Base-by-base conservation (phyloP, 1,140 invertebrate genomes). In the Archegozetes longisetosus region DNA sequence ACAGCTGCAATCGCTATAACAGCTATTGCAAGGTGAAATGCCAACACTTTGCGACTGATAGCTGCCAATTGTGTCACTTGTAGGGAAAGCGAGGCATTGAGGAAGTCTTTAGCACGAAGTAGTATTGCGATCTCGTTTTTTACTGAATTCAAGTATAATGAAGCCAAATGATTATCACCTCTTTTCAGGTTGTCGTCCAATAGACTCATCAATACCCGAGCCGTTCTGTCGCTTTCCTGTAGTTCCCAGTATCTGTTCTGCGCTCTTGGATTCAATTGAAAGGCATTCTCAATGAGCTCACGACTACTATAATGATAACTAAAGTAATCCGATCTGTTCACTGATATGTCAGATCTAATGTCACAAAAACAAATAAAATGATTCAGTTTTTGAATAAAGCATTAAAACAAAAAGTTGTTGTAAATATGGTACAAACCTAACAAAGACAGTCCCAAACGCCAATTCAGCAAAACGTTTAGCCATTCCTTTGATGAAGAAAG, bases 401-500 rank as follows among this genome's bases (percentile, higher is more conserved):
- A n/a, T n/a, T n/a, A n/a, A n/a, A n/a, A n/a, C n/a, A n/a, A n/a
- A 40, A 40, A 40, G 6, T 17, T 9, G 17, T 40, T 17, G 17
- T 40, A 9, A n/a, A n/a, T 40, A 17, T 40, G 17, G 32, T 6
- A 40, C 55, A 32, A 17, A 57, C 55, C 57, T 47, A 58, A 58
- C 50, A 53, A 49, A 58, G 23, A 58, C 49, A 14, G 57, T 58
- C 6, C 57, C 57, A 27, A 49, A 58, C 1, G 57, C 6, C 27
- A 58, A 40, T 25, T 58, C 57, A 58, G 50, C 49, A 23, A 58
- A 58, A 53, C 57, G 57, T 22, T 47, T 40, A 53, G 48, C 49
- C 57, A 58, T 58, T 27, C 57, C 57, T 53, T 58, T 58, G 25
- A 58, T 58, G 26, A 58, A 58, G 13, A 58, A 40, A 6, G 57